Evolutionary conservation across 2,888 invertebrate genomes (phyloP).

Genomic region (Pachliopta kotzebuea): DNA sequence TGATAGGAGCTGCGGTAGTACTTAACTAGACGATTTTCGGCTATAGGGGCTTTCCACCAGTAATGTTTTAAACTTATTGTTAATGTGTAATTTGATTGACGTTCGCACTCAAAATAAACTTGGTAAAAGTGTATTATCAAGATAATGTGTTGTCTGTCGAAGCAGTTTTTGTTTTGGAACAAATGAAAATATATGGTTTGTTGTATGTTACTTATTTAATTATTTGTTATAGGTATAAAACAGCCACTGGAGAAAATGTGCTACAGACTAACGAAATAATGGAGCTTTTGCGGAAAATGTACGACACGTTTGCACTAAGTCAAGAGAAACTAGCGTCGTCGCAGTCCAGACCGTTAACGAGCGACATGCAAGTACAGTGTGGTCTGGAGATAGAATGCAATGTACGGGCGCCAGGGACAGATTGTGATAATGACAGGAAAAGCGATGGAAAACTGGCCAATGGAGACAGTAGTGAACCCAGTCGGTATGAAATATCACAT

Average conservation of each 20-base stretch:
- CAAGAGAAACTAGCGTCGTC: slow-evolving; percentile 55
- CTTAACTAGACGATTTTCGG: no score
- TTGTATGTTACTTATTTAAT: not conserved
- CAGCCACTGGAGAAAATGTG: slow-evolving; percentile 58
- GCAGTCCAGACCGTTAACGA: slow-evolving; percentile 42
- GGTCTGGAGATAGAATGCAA: slow-evolving; percentile 33
- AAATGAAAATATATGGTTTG: no score
- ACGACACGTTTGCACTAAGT: slow-evolving; percentile 59
- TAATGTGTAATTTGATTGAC: no score
- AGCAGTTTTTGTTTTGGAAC: no score
- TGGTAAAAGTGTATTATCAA: no score
- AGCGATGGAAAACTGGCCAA: not conserved
- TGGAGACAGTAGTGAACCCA: not conserved
- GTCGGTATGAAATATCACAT: slow-evolving; percentile 1
- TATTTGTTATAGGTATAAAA: slow-evolving; percentile 54
- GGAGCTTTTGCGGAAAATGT: slow-evolving; percentile 67
- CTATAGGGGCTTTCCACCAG: no score
- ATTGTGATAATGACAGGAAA: slow-evolving; percentile 3
- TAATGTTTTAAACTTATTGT: no score
- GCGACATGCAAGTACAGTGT: slow-evolving; percentile 67
- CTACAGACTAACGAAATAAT: slow-evolving; percentile 63
- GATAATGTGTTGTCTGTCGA: no score
- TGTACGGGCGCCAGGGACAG: slow-evolving; percentile 9
- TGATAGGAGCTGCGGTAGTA: no score
- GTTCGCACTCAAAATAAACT: no score